These are phyloP conservation scores for Meloidogyne chitwoodi DNA, from an alignment of 1,140 invertebrate species.

Conservation along the genomic window DNA sequence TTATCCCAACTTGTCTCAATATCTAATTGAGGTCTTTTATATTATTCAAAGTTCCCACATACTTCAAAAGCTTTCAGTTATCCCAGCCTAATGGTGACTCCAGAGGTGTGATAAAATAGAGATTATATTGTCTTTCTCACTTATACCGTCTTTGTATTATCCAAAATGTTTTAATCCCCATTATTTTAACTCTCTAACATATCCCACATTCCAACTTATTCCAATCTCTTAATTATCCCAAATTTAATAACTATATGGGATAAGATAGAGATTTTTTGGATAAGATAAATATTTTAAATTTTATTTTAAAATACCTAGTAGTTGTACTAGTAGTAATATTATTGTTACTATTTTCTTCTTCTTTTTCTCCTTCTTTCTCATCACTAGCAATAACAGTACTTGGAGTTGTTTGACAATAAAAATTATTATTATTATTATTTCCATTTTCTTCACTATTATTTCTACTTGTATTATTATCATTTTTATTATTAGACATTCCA, in stretches of 20 bases:
- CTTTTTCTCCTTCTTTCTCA: not conserved
- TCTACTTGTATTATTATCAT: not conserved
- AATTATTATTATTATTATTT: not conserved
- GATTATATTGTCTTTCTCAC: not conserved
- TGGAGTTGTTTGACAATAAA: not conserved
- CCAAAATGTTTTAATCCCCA: not conserved
- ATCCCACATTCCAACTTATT: not conserved
- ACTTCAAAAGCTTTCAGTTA: too few species aligned
- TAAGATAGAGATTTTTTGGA: not conserved
- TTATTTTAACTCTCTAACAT: not conserved
- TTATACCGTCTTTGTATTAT: not conserved
- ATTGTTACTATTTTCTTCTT: not conserved
- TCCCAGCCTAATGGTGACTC: too few species aligned
- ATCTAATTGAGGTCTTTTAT: too few species aligned
- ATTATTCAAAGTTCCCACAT: too few species aligned
- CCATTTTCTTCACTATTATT: conserved; percentile 12
- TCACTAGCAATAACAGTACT: not conserved
- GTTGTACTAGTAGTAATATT: not conserved
- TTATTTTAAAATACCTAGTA: not conserved
- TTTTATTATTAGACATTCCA: not conserved
- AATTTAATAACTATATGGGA: too few species aligned
- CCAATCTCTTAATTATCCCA: not conserved
- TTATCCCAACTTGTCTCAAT: too few species aligned
- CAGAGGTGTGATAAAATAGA: too few species aligned
- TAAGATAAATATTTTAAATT: not conserved